Conservation (phyloP, 1,140 invertebrate genomes). For the Drosophila sucinea region DNA sequence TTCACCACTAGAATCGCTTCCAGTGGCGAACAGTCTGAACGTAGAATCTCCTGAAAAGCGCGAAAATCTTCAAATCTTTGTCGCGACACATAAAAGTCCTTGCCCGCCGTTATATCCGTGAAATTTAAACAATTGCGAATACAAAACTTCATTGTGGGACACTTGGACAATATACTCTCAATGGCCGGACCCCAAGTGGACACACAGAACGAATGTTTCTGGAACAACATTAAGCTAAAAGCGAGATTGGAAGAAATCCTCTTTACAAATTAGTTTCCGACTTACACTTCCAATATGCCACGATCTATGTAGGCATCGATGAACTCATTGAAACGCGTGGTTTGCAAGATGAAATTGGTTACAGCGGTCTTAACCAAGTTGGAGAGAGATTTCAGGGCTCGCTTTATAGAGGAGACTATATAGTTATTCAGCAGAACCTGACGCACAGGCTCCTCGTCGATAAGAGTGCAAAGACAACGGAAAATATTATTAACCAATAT, state of each 20-base stretch:
- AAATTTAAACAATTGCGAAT: conserved; percentile 73
- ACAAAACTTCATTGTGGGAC: conserved; percentile 74
- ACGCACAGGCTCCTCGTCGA: conserved; percentile 62
- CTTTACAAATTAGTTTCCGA: neutral
- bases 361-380: conserved; percentile 72
- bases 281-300: conserved; percentile 75
- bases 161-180: conserved; percentile 74
- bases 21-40: conserved; percentile 66
- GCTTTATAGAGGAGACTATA: conserved; percentile 69
- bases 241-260: neutral
- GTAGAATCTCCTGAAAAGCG: conserved; percentile 58
- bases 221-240: conserved; percentile 58
- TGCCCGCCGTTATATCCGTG: conserved; percentile 70
- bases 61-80: conserved; percentile 66
- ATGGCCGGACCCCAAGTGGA: conserved; percentile 78
- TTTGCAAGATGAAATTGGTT: conserved; percentile 78
- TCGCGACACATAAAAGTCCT: conserved; percentile 72
- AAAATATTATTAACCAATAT: conserved; percentile 75
- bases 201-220: conserved; percentile 73
- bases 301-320: conserved; percentile 70
- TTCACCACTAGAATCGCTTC: conserved; percentile 69
- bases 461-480: conserved; percentile 71
- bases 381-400: conserved; percentile 72
- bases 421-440: conserved; percentile 46
- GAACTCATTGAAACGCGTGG: conserved; percentile 70